Base-by-base conservation (phyloP, 2,888 invertebrate genomes). In the Drosophila histrio region DNA sequence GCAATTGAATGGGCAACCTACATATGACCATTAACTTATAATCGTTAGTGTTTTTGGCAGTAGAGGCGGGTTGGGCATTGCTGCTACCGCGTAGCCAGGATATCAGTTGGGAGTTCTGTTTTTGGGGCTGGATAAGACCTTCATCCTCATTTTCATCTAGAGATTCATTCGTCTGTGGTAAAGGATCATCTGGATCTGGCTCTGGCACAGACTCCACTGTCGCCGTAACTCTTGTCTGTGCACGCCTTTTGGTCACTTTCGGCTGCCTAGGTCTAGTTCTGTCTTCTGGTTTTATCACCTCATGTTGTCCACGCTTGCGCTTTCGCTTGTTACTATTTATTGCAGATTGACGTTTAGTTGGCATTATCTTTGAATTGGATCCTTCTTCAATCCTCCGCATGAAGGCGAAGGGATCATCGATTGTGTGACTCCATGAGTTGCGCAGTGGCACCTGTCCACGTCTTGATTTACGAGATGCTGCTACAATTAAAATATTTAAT, bases 401-500 rank as follows among this genome's bases (percentile, higher is more conserved):
- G 8, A 0, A 39, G 4, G 50, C 38, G 15, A 75, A 64, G 6
- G 78, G 78, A 9, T 69, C 56, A 2, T 5, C 15, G 1, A 64
- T 11, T 4, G 54, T 69, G 21, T 75, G 75, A 4, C 43, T 41
- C 63, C 66, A 61, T 8, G 46, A 47, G 26, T 75, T 56, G n/a
- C 68, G 67, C 15, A 76, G 43, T 3, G 79, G 82, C 13, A 84
- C 61, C 0, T 79, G 77, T 4, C 77, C 81, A 54, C 86, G 85
- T 43, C 71, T 82, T 49, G 88, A 88, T 76, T 76, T 75, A 54
- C 87, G 87, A 66, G 86, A 49, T 58, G 47, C 57, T 26, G 24
- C 59, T 72, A 17, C 9, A 30, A 2, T 34, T 4, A 2, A 53
- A 36, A 39, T n/a, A 11, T 21, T 49, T 15, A 39, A 1, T 7